Base-by-base conservation (phyloP, 2,113 vertebrate species). In the Azemiops feae region DNA sequence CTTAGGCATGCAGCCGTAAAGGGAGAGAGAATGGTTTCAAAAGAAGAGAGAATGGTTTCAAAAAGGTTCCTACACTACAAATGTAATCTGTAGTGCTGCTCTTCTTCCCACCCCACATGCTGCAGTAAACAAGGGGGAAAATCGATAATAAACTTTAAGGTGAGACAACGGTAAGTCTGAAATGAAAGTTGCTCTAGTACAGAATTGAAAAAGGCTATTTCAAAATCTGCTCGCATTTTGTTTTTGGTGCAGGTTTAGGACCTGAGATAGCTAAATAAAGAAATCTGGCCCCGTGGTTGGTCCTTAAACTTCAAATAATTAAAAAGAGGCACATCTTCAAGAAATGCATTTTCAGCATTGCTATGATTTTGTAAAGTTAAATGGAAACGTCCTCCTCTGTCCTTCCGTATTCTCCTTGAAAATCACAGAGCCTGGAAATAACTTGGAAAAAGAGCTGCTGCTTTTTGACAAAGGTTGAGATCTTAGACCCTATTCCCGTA, bases 391-490 rank as follows among this genome's bases (percentile, higher is more conserved):
- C 27, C 6, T 10, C 8, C 14, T 45, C 43, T 5, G 25, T 1
- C 22, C 25, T 58, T 23, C 22, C 14, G 27, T 27, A 4, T 54
- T n/a, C 30, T 22, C 10, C 23, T 16, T 27, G 74, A 52, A 74
- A 74, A 47, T 8, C 27, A 81, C 18, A 39, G 16, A 39, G 69
- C 69, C 39, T 54, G n/a, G 11, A n/a, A 3, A 45, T 25, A 34
- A 23, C 34, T 22, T 86, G 45, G 34, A 1, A 22, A 16, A 7
- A 93, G 16, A 27, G 74, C 3, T 45, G 34, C 50, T 12, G 91
- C 18, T 54, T 91, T 0, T 54, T 88, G 95, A 89, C 87, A 94
- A 91, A 88, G 43, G 34, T 20, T 81, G 55, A 89, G 96, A 94
- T 85, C 53, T 93, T 95, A 94, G 89, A 52, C 22, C 74, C 18